These are phyloP conservation scores for Ganaspis sp. DNA, from an alignment of 1,140 invertebrate species.

Conservation along the genomic window DNA sequence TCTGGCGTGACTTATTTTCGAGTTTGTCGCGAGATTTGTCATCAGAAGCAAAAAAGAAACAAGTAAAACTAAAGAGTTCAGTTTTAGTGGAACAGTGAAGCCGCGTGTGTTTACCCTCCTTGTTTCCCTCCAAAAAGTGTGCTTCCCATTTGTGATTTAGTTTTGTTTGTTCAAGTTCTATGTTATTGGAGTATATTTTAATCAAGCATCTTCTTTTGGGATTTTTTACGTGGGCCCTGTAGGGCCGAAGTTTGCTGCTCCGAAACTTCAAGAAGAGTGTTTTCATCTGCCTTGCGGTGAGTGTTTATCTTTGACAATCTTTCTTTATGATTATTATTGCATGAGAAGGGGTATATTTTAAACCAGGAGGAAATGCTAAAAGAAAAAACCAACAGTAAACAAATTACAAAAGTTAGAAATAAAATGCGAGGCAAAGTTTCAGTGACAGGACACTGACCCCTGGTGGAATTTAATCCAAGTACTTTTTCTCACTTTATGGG, in stretches of 20 bases:
- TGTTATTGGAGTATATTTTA: constrained; percentile 16
- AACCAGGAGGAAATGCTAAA: not conserved
- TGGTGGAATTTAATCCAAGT: constrained; percentile 2
- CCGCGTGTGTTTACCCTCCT: constrained; percentile 1
- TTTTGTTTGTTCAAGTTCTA: constrained; percentile 22
- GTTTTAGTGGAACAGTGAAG: constrained; percentile 9
- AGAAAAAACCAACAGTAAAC: not conserved
- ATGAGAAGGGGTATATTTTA: not conserved
- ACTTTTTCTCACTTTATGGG: not conserved
- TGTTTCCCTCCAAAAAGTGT: not conserved
- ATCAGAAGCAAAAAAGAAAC: not conserved
- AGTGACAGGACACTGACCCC: not conserved
- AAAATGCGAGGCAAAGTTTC: not conserved
- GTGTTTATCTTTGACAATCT: not conserved
- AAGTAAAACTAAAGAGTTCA: not conserved
- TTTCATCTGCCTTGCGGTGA: not conserved
- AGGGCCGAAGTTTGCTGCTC: constrained; percentile 19
- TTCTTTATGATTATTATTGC: not conserved
- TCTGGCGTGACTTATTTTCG: not conserved
- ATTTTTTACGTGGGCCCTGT: constrained; percentile 26
- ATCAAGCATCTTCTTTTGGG: constrained; percentile 2
- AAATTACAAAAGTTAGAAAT: not conserved
- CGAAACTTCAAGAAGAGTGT: constrained; percentile 6
- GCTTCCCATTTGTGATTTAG: constrained; percentile 18
- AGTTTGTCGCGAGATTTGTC: not conserved